Base-by-base conservation (phyloP, 2,113 vertebrate species). In the Panthera tigris region DNA sequence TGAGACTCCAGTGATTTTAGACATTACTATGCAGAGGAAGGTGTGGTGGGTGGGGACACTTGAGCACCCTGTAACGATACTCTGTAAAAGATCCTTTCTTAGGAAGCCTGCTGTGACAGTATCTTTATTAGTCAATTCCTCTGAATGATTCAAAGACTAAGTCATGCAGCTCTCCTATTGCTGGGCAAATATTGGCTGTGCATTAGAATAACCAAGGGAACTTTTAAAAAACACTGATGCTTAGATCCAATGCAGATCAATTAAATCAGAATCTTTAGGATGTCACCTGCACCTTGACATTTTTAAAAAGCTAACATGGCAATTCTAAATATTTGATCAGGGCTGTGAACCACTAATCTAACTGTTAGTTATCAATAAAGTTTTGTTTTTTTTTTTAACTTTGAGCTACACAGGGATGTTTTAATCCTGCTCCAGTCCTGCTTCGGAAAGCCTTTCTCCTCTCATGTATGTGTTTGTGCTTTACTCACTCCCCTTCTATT, bases 241-340 rank as follows among this genome's bases (percentile, higher is more conserved):
- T 11, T 94, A 29, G 45, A 95, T 65, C 52, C 25, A 66, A 86
- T 14, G 65, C 36, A 61, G 66, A 68, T 76, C 33, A 93, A 39
- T 57, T 87, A 86, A 87, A 69, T 94, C 73, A 95, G 91, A 93
- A 27, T 73, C 41, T 84, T 95, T 21, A 25, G 36, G 65, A 73
- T 39, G 31, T 89, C 39, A 69, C 71, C 9, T 86, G 65, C 8
- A 65, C 52, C 41, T 61, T 81, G 33, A 82, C 50, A 48, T 87
- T 86, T 92, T 91, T 50, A 2, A 69, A 85, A 91, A 83, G 39
- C 13, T 83, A 23, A 21, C 1, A 18, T 4, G 8, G 18, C 66
- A 57, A 91, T 69, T 82, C 82, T 78, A 83, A 94, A 31, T 91
- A 91, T 78, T 82, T 78, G 57, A 65, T 73, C 23, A 76, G 57